Evolutionary conservation across 2,888 invertebrate genomes (phyloP).

Genomic region (Phragmatobia fuliginosa): DNA sequence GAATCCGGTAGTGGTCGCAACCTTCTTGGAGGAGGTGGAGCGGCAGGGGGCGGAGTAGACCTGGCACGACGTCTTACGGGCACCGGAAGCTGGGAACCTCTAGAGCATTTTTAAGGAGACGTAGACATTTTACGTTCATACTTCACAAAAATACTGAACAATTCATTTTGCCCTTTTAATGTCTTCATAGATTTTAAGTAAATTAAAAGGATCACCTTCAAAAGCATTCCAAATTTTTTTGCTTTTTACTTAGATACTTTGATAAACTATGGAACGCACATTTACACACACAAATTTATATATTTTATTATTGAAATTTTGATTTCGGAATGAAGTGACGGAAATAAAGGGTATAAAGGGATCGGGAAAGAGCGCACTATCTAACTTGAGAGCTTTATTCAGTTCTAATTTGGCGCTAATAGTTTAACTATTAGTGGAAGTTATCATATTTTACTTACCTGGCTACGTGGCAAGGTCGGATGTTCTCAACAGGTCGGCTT

Average conservation of each 20-base stretch:
- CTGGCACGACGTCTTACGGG: slow-evolving; percentile 75
- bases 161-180: not conserved
- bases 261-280: not conserved
- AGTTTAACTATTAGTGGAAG: not conserved
- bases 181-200: no score
- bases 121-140: not conserved
- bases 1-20: slow-evolving; percentile 80
- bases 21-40: slow-evolving; percentile 70
- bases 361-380: no score
- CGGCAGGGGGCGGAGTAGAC: slow-evolving; percentile 77
- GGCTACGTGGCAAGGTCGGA: slow-evolving; percentile 63
- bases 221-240: not conserved
- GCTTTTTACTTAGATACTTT: not conserved
- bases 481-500: slow-evolving; percentile 75
- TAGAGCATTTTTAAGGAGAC: slow-evolving; percentile 36
- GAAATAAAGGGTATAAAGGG: no score
- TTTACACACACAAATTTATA: no score
- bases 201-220: no score
- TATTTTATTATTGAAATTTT: no score
- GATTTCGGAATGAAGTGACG: no score
- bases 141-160: not conserved
- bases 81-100: slow-evolving; percentile 77
- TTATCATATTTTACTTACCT: slow-evolving; percentile 60
- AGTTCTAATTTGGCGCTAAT: no score
- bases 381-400: no score